These are phyloP conservation scores for Charanyca ferruginea DNA, from an alignment of 2,888 invertebrate species.

Conservation along the genomic window DNA sequence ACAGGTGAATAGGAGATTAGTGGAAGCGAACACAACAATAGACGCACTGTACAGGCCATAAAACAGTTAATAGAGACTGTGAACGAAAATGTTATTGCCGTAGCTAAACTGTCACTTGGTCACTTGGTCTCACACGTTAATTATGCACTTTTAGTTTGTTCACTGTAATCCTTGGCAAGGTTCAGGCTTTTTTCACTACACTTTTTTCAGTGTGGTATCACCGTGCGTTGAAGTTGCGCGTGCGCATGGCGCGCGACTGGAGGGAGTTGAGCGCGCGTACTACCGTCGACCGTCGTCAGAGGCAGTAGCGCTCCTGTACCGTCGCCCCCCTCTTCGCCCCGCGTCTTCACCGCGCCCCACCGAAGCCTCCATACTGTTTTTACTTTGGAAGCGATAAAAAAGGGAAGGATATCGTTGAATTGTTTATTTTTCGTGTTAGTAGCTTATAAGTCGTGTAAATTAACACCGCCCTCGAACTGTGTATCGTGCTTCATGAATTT, in stretches of 20 bases:
- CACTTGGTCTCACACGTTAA: slow-evolving; percentile 67
- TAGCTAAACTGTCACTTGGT: slow-evolving; percentile 74
- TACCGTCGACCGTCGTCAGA: slow-evolving; percentile 84
- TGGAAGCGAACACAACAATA: slow-evolving; percentile 87
- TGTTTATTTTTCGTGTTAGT: slow-evolving; percentile 90
- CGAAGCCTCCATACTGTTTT: slow-evolving; percentile 86
- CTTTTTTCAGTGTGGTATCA: slow-evolving; percentile 70
- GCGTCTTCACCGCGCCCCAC: slow-evolving; percentile 64
- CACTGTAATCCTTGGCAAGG: slow-evolving; percentile 86
- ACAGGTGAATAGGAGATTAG: slow-evolving; percentile 89
- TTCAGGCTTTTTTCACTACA: slow-evolving; percentile 67
- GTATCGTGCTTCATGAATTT: slow-evolving; percentile 80
- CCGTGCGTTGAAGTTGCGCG: slow-evolving; percentile 80
- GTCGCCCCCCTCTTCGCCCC: slow-evolving; percentile 71
- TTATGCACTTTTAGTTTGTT: slow-evolving; percentile 66
- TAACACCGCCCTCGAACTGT: slow-evolving; percentile 83
- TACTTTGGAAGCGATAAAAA: slow-evolving; percentile 88
- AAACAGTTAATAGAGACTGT: slow-evolving; percentile 84
- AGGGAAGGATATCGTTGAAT: slow-evolving; percentile 87
- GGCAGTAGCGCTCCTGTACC: slow-evolving; percentile 90
- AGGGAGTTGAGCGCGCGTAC: slow-evolving; percentile 88
- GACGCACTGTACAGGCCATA: slow-evolving; percentile 86
- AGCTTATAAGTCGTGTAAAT: slow-evolving; percentile 89
- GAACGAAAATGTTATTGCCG: slow-evolving; percentile 76
- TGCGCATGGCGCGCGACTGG: slow-evolving; percentile 86